A percentile compares a stretch with the other conserved stretches of the same genome.
Conservation (phyloP, 2,797 vertebrate genomes). For the Sphaeramia orbicularis region DNA sequence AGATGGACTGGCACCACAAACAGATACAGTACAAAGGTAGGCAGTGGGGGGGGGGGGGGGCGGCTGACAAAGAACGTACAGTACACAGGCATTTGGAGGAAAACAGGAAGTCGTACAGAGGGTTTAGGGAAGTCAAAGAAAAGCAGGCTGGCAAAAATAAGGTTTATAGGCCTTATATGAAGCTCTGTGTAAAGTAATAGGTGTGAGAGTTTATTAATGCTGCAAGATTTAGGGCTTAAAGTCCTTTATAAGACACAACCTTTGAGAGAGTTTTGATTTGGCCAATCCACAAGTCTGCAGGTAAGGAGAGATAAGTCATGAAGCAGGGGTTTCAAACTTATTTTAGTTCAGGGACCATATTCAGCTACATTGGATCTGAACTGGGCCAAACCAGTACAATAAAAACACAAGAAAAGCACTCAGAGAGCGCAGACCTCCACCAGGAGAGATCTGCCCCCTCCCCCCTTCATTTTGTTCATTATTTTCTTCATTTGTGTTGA, state of each 20-base stretch:
- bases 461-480: too few species aligned
- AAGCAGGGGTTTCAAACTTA: too few species aligned
- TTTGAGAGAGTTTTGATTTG: slow-evolving; percentile 15
- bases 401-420: too few species aligned
- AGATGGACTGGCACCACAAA: slow-evolving; percentile 49
- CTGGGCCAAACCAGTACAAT: too few species aligned
- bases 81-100: slow-evolving; percentile 9
- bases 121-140: not conserved
- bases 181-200: slow-evolving; percentile 4
- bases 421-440: too few species aligned
- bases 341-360: too few species aligned
- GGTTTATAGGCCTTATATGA: slow-evolving; percentile 4
- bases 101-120: not conserved
- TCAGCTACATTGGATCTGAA: too few species aligned
- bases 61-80: slow-evolving; percentile 15
- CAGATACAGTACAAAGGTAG: slow-evolving; percentile 26
- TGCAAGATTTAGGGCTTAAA: slow-evolving; percentile 7
- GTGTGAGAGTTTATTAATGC: not conserved
- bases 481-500: too few species aligned
- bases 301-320: slow-evolving; percentile 16
- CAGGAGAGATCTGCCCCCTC: too few species aligned
- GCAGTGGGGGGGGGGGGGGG: not conserved
- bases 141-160: not conserved
- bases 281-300: not conserved
- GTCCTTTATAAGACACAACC: slow-evolving; percentile 5